Evolutionary conservation across 2,797 vertebrate species (phyloP), one percentile per base, ranked within the genome.

Genomic region (Ataeniobius toweri): DNA sequence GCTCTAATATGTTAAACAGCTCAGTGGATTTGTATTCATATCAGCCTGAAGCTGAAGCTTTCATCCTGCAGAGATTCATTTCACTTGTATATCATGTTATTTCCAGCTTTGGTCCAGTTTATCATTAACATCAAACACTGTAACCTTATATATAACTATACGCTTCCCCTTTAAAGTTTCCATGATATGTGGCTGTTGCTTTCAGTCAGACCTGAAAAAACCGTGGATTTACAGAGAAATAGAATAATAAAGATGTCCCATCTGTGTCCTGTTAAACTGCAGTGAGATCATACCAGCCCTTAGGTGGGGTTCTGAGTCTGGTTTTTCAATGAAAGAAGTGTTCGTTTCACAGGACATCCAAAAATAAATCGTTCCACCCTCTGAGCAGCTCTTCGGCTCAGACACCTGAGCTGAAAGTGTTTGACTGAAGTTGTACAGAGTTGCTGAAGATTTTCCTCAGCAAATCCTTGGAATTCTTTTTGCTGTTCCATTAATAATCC

Each of bases 271-370:
- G 41, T 44, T 69, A 69, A 46, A 69, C 12, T 46, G 67, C 13
- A 6, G 41, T 46, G 67, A 46, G 67, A 69, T 69, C 41, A 69
- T 69, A 44, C 41, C 12, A 26, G 26, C 67, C 67, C 67, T 8
- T 24, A 69, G 67, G 67, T 69, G 67, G 67, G 41, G 41, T 69
- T 69, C 67, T 46, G 41, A 69, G 67, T 46, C 5, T 68, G 65
- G n/a, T 69, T n/a, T 69, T 72, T 72, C 71, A 73, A 31, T 55
- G 50, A 26, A 74, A 39, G 75, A n/a, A 50, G 74, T 78, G 26
- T 59, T 48, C 55, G 18, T 78, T 68, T 74, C 73, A 76, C 39
- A 65, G 6, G 68, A 73, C 24, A 76, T 71, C 9, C 22, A 77
- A 55, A 51, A 72, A 69, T 74, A 78, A 48, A 71, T 31, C 36